A percentile compares a stretch with the other conserved stretches of the same genome.
Evolutionary conservation across 2,797 vertebrate genomes (phyloP).

Genomic region (Chanos chanos): DNA sequence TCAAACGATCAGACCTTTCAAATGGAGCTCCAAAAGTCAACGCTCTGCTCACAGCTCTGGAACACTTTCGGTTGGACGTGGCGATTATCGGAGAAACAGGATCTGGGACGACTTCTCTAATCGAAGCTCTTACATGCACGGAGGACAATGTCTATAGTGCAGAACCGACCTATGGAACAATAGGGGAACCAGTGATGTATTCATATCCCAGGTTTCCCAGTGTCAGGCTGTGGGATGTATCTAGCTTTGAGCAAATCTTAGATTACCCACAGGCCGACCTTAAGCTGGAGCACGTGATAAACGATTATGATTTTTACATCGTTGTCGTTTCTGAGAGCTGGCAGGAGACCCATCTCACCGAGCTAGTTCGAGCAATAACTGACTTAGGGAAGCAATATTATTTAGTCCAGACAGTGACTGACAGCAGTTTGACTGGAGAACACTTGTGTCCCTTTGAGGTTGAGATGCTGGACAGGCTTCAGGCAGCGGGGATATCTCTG

Average conservation of each 20-base stretch:
- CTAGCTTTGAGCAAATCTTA: slow-evolving; percentile 23
- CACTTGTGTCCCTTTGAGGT: slow-evolving; percentile 13
- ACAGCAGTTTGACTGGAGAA: slow-evolving; percentile 13
- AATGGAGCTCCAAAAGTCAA: slow-evolving; percentile 2
- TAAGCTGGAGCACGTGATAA: neutral
- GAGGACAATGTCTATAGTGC: neutral
- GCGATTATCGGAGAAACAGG: slow-evolving; percentile 30
- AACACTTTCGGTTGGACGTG: slow-evolving; percentile 35
- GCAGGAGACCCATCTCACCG: slow-evolving; percentile 14
- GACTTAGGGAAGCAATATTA: slow-evolving; percentile 23
- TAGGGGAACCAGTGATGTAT: slow-evolving; percentile 12
- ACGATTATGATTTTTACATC: slow-evolving; percentile 32
- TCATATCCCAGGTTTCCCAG: slow-evolving; percentile 24
- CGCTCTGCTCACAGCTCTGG: slow-evolving; percentile 20
- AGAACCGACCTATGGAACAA: neutral
- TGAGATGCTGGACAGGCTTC: slow-evolving; percentile 35
- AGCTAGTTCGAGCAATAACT: slow-evolving; percentile 26
- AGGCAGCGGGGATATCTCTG: slow-evolving; percentile 1
- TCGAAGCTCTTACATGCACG: slow-evolving; percentile 17
- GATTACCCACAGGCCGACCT: neutral
- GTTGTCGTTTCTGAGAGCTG: slow-evolving; percentile 34
- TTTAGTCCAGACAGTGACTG: slow-evolving; percentile 40
- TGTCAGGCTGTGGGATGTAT: slow-evolving; percentile 40
- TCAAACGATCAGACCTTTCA: neutral
- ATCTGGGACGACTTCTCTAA: slow-evolving; percentile 28